Conservation (phyloP, 2,113 vertebrate genomes). For the rabbit (Oryctolagus cuniculus) region DNA sequence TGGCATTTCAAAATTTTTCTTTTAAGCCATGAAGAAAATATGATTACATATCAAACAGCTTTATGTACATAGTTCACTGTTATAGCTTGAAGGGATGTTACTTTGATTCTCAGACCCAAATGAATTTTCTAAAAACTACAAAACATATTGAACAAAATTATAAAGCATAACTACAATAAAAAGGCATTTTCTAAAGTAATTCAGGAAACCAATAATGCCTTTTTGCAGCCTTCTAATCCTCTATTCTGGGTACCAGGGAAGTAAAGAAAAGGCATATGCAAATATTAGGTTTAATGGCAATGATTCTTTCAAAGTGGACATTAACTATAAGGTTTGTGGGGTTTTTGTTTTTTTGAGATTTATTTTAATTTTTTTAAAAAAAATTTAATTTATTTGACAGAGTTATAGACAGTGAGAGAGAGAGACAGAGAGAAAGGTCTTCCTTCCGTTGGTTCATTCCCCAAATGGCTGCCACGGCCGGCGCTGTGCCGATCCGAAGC, state of each 20-base stretch:
- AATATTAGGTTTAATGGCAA: slow-evolving; percentile 50
- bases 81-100: slow-evolving; percentile 32
- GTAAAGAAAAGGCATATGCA: slow-evolving; percentile 34
- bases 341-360: no score
- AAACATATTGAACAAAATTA: slow-evolving; percentile 57
- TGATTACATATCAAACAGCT: slow-evolving; percentile 41
- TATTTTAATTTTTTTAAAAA: no score
- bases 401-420: no score
- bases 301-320: slow-evolving; percentile 44
- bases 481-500: no score
- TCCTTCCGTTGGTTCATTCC: no score
- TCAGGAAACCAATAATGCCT: slow-evolving; percentile 1
- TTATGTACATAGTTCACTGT: slow-evolving; percentile 33
- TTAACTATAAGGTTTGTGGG: background rate
- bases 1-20: slow-evolving; percentile 43
- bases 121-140: slow-evolving; percentile 54
- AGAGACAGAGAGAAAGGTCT: no score
- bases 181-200: slow-evolving; percentile 27
- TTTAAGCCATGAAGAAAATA: slow-evolving; percentile 51
- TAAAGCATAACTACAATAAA: slow-evolving; percentile 52
- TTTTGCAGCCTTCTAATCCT: background rate
- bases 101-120: slow-evolving; percentile 48
- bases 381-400: no score
- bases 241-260: background rate
- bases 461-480: no score